Evolutionary conservation across 1,140 invertebrate species (phyloP).

Genomic region (Microplitis mediator): DNA sequence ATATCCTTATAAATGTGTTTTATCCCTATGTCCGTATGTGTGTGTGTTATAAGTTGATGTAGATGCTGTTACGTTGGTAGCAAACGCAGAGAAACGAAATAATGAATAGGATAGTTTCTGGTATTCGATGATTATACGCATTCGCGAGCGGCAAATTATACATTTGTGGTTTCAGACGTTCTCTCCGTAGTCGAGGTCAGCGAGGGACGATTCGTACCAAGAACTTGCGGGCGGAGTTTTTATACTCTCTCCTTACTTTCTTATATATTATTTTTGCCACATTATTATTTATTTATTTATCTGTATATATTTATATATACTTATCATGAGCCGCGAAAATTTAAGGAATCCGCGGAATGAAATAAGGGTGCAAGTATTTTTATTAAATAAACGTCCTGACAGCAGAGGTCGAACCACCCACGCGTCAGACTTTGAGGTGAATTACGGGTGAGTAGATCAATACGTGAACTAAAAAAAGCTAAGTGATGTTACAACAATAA

Average conservation of each 20-base stretch:
- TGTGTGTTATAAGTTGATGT: background rate
- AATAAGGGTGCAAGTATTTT: conserved; percentile 2
- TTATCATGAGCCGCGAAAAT: background rate
- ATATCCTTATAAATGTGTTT: background rate
- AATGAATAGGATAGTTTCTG: conserved; percentile 63
- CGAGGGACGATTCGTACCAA: conserved; percentile 30
- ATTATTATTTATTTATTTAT: no score
- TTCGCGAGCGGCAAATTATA: conserved; percentile 59
- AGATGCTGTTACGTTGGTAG: conserved; percentile 46
- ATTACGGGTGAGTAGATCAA: conserved; percentile 43
- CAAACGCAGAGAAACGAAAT: conserved; percentile 60
- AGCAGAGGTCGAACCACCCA: conserved; percentile 31
- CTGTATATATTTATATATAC: background rate
- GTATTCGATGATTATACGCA: conserved; percentile 62
- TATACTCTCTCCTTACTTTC: conserved; percentile 12
- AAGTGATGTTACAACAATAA: conserved; percentile 58
- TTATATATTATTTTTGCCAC: background rate
- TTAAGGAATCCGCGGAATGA: no score
- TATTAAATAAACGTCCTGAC: conserved; percentile 44
- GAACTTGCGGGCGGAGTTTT: conserved; percentile 45
- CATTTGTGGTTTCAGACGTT: conserved; percentile 53
- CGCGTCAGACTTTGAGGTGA: conserved; percentile 29
- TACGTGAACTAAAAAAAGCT: conserved; percentile 28
- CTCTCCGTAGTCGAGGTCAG: conserved; percentile 5
- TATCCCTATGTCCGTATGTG: background rate